Percentiles rank a stretch among this genome's conserved stretches.
Evolutionary conservation across 2,888 invertebrate genomes (phyloP).

Genomic region (Rhorus exstirpatorius): DNA sequence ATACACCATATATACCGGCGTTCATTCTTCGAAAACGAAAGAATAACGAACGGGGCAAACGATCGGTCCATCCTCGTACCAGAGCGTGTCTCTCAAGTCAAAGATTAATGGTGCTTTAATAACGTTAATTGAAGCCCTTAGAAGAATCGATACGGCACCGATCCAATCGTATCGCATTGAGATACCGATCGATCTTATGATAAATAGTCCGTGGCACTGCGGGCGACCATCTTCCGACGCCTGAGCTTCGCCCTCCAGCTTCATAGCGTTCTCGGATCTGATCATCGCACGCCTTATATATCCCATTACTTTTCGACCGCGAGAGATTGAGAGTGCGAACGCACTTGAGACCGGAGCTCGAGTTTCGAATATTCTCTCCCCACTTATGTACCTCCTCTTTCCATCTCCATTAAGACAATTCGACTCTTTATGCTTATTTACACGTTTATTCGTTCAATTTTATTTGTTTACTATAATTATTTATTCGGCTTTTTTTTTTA

Average conservation of each 20-base stretch:
- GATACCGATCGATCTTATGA: slow-evolving; percentile 85
- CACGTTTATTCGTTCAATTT: too few species aligned
- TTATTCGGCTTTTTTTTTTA: too few species aligned
- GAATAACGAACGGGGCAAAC: slow-evolving; percentile 34
- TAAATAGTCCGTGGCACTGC: slow-evolving; percentile 85
- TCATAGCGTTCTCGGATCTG: slow-evolving; percentile 43
- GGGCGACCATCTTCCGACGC: slow-evolving; percentile 80
- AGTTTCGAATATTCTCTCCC: too few species aligned
- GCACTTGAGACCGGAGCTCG: too few species aligned
- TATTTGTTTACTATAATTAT: too few species aligned
- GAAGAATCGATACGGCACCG: slow-evolving; percentile 84
- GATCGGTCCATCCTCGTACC: background rate
- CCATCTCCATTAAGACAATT: too few species aligned
- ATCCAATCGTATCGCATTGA: slow-evolving; percentile 81
- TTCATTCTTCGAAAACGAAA: slow-evolving; percentile 48
- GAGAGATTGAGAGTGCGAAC: too few species aligned
- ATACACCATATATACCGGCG: background rate
- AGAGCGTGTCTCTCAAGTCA: slow-evolving; percentile 70
- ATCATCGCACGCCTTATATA: slow-evolving; percentile 47
- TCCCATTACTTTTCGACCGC: too few species aligned
- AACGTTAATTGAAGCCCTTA: slow-evolving; percentile 86
- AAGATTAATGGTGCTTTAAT: slow-evolving; percentile 85
- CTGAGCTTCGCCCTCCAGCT: slow-evolving; percentile 77
- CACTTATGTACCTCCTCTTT: too few species aligned
- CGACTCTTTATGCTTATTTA: too few species aligned